Base-by-base conservation (phyloP, 2,888 invertebrate species). In the Tinea semifulvella region DNA sequence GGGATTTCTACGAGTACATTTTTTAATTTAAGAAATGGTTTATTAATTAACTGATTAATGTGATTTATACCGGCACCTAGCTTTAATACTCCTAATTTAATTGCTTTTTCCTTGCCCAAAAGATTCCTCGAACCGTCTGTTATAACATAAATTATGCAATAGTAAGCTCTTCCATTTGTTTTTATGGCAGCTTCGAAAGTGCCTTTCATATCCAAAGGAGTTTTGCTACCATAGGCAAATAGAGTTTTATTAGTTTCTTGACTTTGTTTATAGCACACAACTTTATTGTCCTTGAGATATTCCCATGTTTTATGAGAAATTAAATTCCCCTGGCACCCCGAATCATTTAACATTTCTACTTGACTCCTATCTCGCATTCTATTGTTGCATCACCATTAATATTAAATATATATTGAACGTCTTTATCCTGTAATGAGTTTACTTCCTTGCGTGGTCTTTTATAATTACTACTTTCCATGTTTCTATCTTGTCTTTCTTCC, bases 301-400 rank as follows among this genome's bases (percentile, higher is more conserved):
- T 43, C 17, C 43, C 43, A 46, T 19, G 46, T 27, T 14, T 46
- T 6, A 3, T 46, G 40, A 14, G 51, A 43, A 1, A 54, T 47
- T 19, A 54, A 31, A 43, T 54, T 53, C 2, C 20, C 8, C 28
- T 47, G 51, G 19, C 52, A 50, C 1, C 53, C 52, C 6, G 54
- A 54, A 17, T 52, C 53, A n/a, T 53, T 50, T 2, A 54, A 19
- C 52, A 54, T 49, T 1, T 51, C 18, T 10, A 53, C 27, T 31
- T 54, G 53, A 48, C 49, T 13, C 52, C 54, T 6, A 53, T 42
- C 46, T 48, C 25, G 52, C 50, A 47, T 53, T 54, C 14, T 16
- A 52, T 36, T 46, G 27, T 46, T 4, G 44, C 46, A 25, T 54
- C 52, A 22, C 49, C 46, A 14, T 49, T 28, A 1, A 51, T n/a